Conservation (phyloP, 2,113 vertebrate genomes). For the Phyllopteryx taeniolatus region DNA sequence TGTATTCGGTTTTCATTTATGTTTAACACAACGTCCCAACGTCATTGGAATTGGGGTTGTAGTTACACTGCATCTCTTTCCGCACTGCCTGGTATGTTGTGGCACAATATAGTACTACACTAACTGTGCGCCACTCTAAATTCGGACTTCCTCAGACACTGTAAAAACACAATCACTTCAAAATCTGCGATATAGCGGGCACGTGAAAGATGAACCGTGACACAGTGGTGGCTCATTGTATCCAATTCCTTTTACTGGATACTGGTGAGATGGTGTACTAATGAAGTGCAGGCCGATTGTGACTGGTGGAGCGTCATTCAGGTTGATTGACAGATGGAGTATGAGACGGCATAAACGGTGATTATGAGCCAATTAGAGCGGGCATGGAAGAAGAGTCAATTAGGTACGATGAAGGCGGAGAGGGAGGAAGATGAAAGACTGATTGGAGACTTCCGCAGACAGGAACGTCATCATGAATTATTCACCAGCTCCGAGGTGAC, state of each 20-base stretch:
- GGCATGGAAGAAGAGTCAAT: constrained; percentile 63
- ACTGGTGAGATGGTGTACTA: too few relatives aligned
- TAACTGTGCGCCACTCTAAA: too few relatives aligned
- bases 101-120: too few relatives aligned
- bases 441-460: background rate
- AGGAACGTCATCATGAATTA: constrained; percentile 55
- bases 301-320: constrained; percentile 14
- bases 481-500: constrained; percentile 56
- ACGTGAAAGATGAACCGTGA: background rate
- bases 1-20: too few relatives aligned
- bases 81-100: too few relatives aligned
- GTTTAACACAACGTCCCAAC: too few relatives aligned
- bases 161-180: too few relatives aligned
- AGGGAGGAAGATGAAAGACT: constrained; percentile 12
- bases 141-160: too few relatives aligned
- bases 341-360: constrained; percentile 50
- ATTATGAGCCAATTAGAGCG: constrained; percentile 74
- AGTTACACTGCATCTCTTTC: too few relatives aligned
- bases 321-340: constrained; percentile 27
- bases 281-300: background rate
- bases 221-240: background rate
- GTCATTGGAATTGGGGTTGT: too few relatives aligned
- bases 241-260: background rate
- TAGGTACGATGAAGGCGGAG: constrained; percentile 26
- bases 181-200: too few relatives aligned